Conservation (phyloP, 2,888 invertebrate genomes). For the Meganola albula region DNA sequence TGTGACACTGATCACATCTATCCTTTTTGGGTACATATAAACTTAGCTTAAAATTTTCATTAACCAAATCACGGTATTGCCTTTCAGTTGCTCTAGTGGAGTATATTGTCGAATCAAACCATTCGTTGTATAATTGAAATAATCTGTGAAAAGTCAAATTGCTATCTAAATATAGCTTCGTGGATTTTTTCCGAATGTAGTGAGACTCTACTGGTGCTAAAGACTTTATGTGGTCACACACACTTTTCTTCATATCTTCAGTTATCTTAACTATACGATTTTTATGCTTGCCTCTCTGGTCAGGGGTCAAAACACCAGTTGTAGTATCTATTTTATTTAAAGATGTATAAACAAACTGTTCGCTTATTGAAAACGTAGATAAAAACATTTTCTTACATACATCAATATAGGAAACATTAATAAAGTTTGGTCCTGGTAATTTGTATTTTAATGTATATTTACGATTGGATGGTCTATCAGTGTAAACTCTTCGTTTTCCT, state of each 20-base stretch:
- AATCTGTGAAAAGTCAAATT: not conserved
- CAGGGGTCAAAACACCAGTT: not conserved
- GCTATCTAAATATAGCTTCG: not conserved
- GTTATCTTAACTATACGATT: not conserved
- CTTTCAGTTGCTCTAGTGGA: not conserved
- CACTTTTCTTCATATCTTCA: not conserved
- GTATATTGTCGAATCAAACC: not conserved
- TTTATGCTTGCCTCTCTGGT: not conserved
- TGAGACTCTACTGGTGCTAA: slow-evolving; percentile 2
- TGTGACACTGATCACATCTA: slow-evolving; percentile 1
- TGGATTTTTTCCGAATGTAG: slow-evolving; percentile 1
- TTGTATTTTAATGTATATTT: not conserved
- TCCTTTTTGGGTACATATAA: not conserved
- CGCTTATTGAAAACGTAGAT: not conserved
- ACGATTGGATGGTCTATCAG: not conserved
- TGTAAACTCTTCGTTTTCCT: not conserved
- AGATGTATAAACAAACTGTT: not conserved
- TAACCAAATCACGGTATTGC: slow-evolving; percentile 4
- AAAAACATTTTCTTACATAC: not conserved
- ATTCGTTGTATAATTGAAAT: not conserved
- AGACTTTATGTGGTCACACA: slow-evolving; percentile 2
- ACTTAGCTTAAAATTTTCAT: not conserved
- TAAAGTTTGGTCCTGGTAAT: not conserved
- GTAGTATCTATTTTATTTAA: not conserved
- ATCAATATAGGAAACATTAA: not conserved